Conservation (phyloP, 2,113 vertebrate species). For the Tringa solitaria region DNA sequence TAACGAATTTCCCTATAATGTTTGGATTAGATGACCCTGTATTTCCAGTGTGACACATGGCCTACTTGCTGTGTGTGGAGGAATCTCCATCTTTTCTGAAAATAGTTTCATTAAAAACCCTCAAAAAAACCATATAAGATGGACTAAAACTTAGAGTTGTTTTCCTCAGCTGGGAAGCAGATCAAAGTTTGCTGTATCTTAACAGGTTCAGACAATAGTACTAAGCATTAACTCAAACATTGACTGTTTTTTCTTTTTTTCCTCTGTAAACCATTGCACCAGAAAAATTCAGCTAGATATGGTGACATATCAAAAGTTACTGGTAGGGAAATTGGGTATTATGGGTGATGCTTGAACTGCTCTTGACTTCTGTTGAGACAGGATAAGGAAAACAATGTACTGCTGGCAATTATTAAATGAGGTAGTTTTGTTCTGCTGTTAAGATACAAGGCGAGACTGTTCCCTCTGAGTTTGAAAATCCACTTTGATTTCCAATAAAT, state of each 20-base stretch:
- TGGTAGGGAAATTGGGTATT: neutral
- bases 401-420: neutral
- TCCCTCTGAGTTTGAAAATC: neutral
- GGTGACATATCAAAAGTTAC: neutral
- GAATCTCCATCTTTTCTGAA: neutral
- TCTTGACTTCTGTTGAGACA: neutral
- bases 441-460: neutral
- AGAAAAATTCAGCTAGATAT: neutral
- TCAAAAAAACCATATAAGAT: accelerated
- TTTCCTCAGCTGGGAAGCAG: neutral
- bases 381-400: neutral
- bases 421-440: neutral
- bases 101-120: neutral
- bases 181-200: neutral
- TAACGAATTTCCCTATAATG: neutral
- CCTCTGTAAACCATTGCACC: neutral
- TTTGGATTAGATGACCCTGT: neutral
- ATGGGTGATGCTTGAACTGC: neutral
- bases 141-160: neutral
- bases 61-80: neutral
- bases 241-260: neutral
- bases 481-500: neutral
- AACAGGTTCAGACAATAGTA: neutral
- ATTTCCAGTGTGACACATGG: neutral
- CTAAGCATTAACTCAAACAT: neutral